Evolutionary conservation across 2,797 vertebrate genomes (phyloP).

Genomic region (Rhinoraja longicauda): DNA sequence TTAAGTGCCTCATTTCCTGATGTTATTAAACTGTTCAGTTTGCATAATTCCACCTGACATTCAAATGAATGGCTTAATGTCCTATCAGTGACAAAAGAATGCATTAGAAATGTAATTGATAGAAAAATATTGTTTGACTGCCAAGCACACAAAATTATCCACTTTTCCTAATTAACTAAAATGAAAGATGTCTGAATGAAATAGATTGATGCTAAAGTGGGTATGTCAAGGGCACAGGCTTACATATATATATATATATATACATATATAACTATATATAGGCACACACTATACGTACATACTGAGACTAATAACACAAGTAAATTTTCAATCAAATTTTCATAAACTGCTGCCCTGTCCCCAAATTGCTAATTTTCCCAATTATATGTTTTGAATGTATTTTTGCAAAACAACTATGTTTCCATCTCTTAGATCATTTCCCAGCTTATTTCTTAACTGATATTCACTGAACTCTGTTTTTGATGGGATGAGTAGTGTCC

Average conservation of each 20-base stretch:
- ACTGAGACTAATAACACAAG: background rate
- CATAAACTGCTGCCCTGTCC: background rate
- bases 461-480: background rate
- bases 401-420: background rate
- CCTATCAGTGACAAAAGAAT: background rate
- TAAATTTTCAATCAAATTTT: background rate
- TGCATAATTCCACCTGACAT: constrained; percentile 25
- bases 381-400: background rate
- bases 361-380: background rate
- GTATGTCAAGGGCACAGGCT: background rate
- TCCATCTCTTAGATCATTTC: background rate
- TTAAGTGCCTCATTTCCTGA: constrained; percentile 36
- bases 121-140: background rate
- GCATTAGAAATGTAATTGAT: constrained; percentile 24
- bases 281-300: too few species aligned
- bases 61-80: constrained; percentile 11
- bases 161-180: background rate
- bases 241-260: too few species aligned
- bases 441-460: background rate
- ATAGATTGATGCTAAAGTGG: background rate
- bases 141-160: background rate
- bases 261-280: too few species aligned
- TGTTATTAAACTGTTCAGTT: constrained; percentile 19
- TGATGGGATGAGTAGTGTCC: background rate
- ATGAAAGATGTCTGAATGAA: background rate